phyloP scores from a whole-genome alignment of 2,797 vertebrate species.

The Urocyon cinereoargenteus region DNA sequence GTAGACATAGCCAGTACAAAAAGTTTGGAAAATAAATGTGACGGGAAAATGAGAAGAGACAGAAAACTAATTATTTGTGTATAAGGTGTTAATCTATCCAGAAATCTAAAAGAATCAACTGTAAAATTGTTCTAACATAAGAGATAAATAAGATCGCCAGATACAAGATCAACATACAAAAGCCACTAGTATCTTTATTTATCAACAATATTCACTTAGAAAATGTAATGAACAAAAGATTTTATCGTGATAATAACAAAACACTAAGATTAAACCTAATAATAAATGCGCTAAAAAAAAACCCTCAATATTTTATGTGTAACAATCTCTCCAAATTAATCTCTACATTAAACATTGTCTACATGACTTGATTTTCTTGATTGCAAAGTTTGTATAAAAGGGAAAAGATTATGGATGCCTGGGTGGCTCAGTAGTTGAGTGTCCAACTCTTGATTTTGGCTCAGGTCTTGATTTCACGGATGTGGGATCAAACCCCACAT shows the following conservation, averaged over 20 bases:
- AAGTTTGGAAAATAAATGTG: not conserved
- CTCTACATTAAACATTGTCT: not conserved
- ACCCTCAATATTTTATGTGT: not conserved
- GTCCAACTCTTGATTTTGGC: not conserved
- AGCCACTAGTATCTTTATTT: conserved; percentile 6
- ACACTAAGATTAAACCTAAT: conserved; percentile 46
- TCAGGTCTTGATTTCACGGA: not conserved
- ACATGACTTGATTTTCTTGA: not conserved
- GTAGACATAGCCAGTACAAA: not conserved
- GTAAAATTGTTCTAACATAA: conserved; percentile 7
- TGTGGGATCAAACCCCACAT: not conserved
- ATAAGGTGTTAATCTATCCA: not conserved
- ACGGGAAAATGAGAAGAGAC: not conserved
- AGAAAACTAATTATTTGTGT: not conserved
- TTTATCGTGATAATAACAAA: conserved; percentile 31
- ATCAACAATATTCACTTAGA: conserved; percentile 11
- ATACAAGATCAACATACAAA: not conserved
- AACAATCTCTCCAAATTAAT: conserved; percentile 17
- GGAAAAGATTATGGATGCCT: not conserved
- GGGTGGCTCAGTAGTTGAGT: not conserved
- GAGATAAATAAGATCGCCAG: not conserved
- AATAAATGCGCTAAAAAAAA: not conserved
- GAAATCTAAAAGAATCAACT: conserved; percentile 39
- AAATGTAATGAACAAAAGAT: conserved; percentile 24
- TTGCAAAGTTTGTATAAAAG: not conserved